Evolutionary conservation across 1,140 invertebrate species (phyloP).

Genomic region (Sweltsa coloradensis): DNA sequence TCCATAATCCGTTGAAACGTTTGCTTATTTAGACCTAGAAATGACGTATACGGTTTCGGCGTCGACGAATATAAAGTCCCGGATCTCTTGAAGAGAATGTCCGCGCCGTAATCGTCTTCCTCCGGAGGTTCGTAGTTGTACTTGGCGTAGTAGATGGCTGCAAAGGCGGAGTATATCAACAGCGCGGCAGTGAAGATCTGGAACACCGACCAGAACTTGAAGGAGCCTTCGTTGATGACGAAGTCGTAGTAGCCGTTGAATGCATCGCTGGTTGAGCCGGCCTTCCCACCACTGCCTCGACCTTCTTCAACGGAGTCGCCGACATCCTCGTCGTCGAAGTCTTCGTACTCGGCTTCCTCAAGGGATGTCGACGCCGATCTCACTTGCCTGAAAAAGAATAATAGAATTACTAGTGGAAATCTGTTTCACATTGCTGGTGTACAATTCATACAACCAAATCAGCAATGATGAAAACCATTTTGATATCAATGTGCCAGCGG

Average conservation of each 20-base stretch:
- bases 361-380: too few relatives aligned
- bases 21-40: conserved; percentile 22
- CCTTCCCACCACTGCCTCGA: background rate
- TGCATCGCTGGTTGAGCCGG: too few relatives aligned
- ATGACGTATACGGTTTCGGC: conserved; percentile 13
- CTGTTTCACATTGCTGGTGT: too few relatives aligned
- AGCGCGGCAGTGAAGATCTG: conserved; percentile 64
- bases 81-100: conserved; percentile 4
- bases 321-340: background rate
- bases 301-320: background rate
- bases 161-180: conserved; percentile 67
- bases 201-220: conserved; percentile 77
- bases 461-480: too few relatives aligned
- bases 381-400: too few relatives aligned
- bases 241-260: conserved; percentile 60
- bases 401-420: too few relatives aligned
- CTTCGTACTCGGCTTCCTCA: background rate
- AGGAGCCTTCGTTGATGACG: conserved; percentile 70
- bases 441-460: too few relatives aligned
- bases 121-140: conserved; percentile 63
- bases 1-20: conserved; percentile 34
- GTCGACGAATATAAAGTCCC: conserved; percentile 8
- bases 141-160: conserved; percentile 74
- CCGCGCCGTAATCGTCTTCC: conserved; percentile 48
- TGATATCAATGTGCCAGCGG: too few relatives aligned